A percentile compares a stretch with the other conserved stretches of the same genome.
Evolutionary conservation across 2,113 vertebrate species (phyloP).

Genomic region (Sceloporus undulatus): DNA sequence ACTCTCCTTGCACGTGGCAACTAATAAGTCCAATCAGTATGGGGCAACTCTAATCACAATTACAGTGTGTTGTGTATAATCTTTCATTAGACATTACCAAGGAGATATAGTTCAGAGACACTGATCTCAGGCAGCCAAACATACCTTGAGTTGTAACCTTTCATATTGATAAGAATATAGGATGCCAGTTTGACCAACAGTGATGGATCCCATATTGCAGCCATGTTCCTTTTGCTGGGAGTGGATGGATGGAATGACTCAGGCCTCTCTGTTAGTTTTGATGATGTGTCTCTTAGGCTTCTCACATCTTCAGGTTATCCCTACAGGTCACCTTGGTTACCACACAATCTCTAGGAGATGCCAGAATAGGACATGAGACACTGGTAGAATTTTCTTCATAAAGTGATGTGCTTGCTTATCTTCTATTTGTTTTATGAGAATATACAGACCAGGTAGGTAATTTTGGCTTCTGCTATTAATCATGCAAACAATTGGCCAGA

Average conservation of each 20-base stretch:
- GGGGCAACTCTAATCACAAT: background rate
- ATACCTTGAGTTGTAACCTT: background rate
- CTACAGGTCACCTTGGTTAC: conserved; percentile 25
- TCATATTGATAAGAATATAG: background rate
- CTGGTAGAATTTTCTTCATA: conserved; percentile 2
- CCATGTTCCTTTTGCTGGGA: background rate
- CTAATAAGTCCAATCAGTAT: background rate
- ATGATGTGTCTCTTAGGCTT: background rate
- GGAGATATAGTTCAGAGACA: background rate
- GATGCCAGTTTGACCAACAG: background rate
- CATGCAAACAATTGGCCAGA: background rate
- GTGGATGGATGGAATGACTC: background rate
- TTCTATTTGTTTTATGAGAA: conserved; percentile 12
- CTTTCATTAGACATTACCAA: background rate
- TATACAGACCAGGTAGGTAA: conserved; percentile 3
- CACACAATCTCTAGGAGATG: conserved; percentile 3
- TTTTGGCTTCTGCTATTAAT: conserved; percentile 16
- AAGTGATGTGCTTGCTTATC: background rate
- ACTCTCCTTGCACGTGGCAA: background rate
- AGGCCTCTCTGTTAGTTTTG: background rate
- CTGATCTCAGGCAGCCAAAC: background rate
- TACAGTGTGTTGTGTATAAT: too few relatives aligned
- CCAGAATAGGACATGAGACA: background rate
- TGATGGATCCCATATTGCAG: background rate
- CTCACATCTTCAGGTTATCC: background rate